phyloP scores from a whole-genome alignment of 2,113 vertebrate species.

The rabbit (Oryctolagus cuniculus) region DNA sequence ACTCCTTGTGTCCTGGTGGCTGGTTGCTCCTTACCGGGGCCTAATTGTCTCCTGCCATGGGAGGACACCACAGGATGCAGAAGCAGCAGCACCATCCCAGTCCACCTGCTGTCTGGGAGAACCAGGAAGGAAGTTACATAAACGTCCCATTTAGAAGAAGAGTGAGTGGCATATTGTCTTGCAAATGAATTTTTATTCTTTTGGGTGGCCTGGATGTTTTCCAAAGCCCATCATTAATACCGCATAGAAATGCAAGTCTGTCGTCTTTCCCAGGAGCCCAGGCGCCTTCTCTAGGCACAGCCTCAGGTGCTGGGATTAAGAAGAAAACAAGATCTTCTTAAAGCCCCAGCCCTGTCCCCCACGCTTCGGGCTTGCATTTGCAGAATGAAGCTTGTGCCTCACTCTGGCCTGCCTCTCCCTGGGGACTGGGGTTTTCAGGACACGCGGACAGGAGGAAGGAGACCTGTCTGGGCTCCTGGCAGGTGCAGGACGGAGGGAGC shows the following conservation, averaged over 20 bases:
- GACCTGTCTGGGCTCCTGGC: rapidly evolving
- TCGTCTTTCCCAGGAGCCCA: background rate
- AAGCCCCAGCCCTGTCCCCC: background rate
- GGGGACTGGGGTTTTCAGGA: background rate
- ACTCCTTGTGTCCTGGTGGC: background rate
- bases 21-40: too few relatives aligned
- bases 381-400: background rate
- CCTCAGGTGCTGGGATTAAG: background rate
- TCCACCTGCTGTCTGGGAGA: background rate
- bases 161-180: background rate
- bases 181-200: slow-evolving; percentile 38
- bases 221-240: slow-evolving; percentile 23
- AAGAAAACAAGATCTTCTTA: background rate
- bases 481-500: background rate
- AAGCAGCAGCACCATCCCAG: too few relatives aligned
- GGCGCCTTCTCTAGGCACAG: background rate
- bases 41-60: too few relatives aligned
- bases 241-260: slow-evolving; percentile 58
- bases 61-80: background rate
- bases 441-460: too few relatives aligned
- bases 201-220: slow-evolving; percentile 38
- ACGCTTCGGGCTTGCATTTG: background rate
- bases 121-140: background rate
- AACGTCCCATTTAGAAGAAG: background rate
- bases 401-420: background rate